Conservation (phyloP, 1,140 invertebrate species). For the Spodoptera frugiperda region DNA sequence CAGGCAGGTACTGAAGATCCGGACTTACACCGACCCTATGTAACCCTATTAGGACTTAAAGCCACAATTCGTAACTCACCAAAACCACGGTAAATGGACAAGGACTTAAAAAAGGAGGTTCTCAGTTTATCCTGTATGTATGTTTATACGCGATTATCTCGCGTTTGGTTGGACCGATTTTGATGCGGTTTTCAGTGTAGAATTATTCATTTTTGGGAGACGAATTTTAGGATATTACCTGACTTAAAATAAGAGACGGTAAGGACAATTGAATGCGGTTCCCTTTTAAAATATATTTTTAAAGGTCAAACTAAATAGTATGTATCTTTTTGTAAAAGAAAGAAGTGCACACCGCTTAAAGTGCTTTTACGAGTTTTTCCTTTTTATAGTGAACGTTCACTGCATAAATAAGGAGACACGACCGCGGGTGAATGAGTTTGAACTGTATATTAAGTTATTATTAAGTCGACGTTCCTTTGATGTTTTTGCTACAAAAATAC, state of each 20-base stretch:
- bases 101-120: too few species aligned
- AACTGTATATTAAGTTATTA: background rate
- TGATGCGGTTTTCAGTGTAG: too few species aligned
- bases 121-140: too few species aligned
- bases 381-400: background rate
- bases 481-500: background rate
- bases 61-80: background rate
- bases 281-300: too few species aligned
- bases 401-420: slow-evolving; percentile 5
- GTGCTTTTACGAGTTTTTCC: background rate
- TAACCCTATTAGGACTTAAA: background rate
- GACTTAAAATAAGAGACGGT: too few species aligned
- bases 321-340: slow-evolving; percentile 1
- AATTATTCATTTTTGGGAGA: too few species aligned
- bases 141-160: too few species aligned
- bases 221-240: too few species aligned
- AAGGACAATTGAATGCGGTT: too few species aligned
- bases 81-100: background rate
- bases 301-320: too few species aligned
- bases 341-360: background rate
- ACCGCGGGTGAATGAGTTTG: background rate
- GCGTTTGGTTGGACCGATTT: too few species aligned
- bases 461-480: slow-evolving; percentile 1
- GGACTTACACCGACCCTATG: background rate
- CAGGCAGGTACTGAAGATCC: background rate